Base-by-base conservation (phyloP, 2,888 invertebrate species). In the Lumbricus terrestris region DNA sequence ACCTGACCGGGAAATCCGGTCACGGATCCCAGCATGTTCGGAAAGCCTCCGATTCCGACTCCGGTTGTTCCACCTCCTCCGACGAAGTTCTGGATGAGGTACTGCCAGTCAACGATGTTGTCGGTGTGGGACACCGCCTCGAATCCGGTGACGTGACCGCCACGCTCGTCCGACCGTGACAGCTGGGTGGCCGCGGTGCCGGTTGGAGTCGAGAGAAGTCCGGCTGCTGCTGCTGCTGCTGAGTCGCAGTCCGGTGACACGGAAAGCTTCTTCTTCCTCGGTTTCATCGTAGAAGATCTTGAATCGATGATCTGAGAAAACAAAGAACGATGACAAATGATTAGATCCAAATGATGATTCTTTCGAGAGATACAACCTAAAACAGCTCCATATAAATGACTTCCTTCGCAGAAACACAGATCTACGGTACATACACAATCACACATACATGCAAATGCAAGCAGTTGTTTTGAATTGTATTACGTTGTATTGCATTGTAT, bases 391-490 rank as follows among this genome's bases (percentile, higher is more conserved):
- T n/a, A 89, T 83, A 82, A 54, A 54, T 54, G 29, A 29, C 54
- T 6, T 54, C 54, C 54, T 29, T 42, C 6, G 29, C 23, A 54
- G 54, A 54, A 16, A 88, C 85, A 88, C n/a, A n/a, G n/a, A n/a
- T n/a, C n/a, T n/a, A n/a, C n/a, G n/a, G n/a, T 37, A 35, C 82
- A 88, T 20, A 89, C 42, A 88, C 40, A 88, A n/a, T n/a, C 40
- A 88, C 42, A 90, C 89, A 82, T 69, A 38, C 82, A 82, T 34
- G 34, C 37, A n/a, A n/a, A n/a, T n/a, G n/a, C n/a, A n/a, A n/a
- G n/a, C n/a, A n/a, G n/a, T n/a, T n/a, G n/a, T n/a, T n/a, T n/a
- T n/a, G n/a, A n/a, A n/a, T n/a, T n/a, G n/a, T n/a, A n/a, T n/a
- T n/a, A n/a, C n/a, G n/a, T n/a, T n/a, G n/a, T n/a, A n/a, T n/a